These are phyloP conservation scores for Ellobius talpinus DNA, from an alignment of 2,113 vertebrate species.

Conservation along the genomic window DNA sequence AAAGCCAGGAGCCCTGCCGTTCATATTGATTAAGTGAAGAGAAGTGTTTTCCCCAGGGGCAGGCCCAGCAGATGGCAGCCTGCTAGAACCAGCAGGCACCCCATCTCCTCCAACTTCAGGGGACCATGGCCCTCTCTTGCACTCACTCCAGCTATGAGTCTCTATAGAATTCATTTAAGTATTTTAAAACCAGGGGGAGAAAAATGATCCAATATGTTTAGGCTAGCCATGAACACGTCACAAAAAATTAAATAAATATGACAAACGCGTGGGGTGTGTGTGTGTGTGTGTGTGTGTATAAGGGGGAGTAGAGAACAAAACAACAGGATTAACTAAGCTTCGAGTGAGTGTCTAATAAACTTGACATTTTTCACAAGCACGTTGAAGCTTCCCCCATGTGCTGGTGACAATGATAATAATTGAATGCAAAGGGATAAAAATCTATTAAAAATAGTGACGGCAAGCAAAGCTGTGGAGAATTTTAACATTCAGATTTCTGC, in stretches of 20 bases:
- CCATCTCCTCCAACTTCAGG: background rate
- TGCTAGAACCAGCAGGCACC: background rate
- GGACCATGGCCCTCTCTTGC: background rate
- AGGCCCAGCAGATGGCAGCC: conserved; percentile 1
- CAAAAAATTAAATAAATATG: conserved; percentile 64
- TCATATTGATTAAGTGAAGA: background rate
- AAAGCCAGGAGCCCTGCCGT: conserved; percentile 31
- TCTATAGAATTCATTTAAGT: conserved; percentile 61
- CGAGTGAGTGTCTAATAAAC: conserved; percentile 74
- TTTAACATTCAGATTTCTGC: conserved; percentile 65
- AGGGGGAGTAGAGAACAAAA: conserved; percentile 58
- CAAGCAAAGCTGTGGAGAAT: conserved; percentile 56
- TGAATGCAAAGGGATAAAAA: conserved; percentile 70
- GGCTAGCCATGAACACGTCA: conserved; percentile 8
- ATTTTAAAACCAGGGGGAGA: conserved; percentile 61
- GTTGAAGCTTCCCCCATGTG: conserved; percentile 62
- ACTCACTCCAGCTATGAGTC: background rate
- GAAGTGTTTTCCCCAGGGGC: background rate
- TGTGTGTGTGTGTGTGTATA: no score
- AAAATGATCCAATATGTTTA: conserved; percentile 67
- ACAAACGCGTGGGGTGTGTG: background rate
- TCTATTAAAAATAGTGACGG: conserved; percentile 74
- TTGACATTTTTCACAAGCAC: conserved; percentile 80
- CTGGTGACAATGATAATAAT: conserved; percentile 75
- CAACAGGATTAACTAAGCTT: conserved; percentile 75